A percentile compares a stretch with the other conserved stretches of the same genome.
Evolutionary conservation across 2,113 vertebrate species (phyloP).

Genomic region (Tenrec ecaudatus): DNA sequence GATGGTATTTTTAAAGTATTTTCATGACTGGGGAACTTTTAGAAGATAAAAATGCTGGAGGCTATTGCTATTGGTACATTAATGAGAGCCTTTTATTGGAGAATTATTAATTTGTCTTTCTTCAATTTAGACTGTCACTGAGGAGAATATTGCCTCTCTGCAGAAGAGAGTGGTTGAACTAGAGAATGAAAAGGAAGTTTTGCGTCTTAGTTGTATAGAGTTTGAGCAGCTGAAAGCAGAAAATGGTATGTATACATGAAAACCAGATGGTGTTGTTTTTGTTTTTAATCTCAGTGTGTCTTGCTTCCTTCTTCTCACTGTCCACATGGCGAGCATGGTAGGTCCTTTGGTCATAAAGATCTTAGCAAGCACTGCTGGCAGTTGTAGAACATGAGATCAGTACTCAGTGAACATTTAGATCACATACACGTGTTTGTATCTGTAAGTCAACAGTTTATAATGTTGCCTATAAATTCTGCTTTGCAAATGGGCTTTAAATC

Average conservation of each 20-base stretch:
- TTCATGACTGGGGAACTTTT: conserved; percentile 44
- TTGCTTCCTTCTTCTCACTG: conserved; percentile 23
- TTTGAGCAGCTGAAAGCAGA: conserved; percentile 73
- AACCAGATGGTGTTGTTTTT: conserved; percentile 31
- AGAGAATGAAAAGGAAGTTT: conserved; percentile 77
- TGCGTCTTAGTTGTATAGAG: conserved; percentile 58
- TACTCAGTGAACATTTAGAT: not conserved
- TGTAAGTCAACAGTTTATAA: not conserved
- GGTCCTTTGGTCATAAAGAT: conserved; percentile 36
- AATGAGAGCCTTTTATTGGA: conserved; percentile 11
- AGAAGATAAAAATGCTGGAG: conserved; percentile 20
- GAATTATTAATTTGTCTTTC: conserved; percentile 65
- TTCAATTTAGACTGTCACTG: conserved; percentile 61
- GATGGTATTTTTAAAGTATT: conserved; percentile 55
- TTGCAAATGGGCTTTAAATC: not conserved
- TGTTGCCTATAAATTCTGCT: not conserved
- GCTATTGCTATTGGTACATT: not conserved
- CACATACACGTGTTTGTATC: not conserved
- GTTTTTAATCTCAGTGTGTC: not conserved
- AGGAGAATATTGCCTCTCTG: conserved; percentile 83
- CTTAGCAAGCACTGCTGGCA: not conserved
- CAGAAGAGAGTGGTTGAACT: conserved; percentile 80
- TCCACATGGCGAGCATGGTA: not conserved
- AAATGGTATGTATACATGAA: conserved; percentile 76
- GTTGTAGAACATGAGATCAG: conserved; percentile 33